A percentile compares a stretch with the other conserved stretches of the same genome.
Conservation (phyloP, 30 jellyfish, hydroid and myxozoan genomes). For the Pseudorhiza aurosa region DNA sequence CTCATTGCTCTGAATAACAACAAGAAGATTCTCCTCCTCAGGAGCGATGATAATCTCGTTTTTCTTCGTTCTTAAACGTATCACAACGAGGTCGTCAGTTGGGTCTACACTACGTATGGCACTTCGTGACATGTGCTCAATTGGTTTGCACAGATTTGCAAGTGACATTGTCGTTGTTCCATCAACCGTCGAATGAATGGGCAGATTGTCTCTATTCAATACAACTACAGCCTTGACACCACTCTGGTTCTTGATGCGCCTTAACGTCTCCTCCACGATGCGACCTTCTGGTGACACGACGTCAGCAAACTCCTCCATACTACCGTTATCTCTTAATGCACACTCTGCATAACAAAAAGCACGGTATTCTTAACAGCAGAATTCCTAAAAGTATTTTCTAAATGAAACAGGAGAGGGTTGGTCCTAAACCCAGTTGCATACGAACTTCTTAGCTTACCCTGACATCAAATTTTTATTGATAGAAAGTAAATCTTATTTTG, state of each 20-base stretch:
- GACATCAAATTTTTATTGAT: too few species aligned
- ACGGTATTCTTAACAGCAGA: too few species aligned
- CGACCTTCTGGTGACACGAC: constrained; percentile 14
- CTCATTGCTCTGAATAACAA: constrained; percentile 25
- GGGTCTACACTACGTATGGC: constrained; percentile 67
- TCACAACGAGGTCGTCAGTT: constrained; percentile 35
- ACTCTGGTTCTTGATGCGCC: constrained; percentile 48
- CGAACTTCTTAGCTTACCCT: too few species aligned
- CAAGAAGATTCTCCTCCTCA: constrained; percentile 43
- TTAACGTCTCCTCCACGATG: constrained; percentile 55
- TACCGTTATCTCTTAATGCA: not conserved
- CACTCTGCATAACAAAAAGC: too few species aligned
- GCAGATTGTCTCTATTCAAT: constrained; percentile 50
- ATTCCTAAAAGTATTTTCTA: too few species aligned
- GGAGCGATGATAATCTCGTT: constrained; percentile 74
- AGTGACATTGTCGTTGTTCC: constrained; percentile 48
- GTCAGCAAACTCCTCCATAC: constrained; percentile 33
- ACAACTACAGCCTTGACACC: constrained; percentile 59
- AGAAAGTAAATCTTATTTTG: too few species aligned
- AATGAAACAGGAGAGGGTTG: too few species aligned
- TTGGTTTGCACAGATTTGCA: constrained; percentile 44
- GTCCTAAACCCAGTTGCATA: too few species aligned
- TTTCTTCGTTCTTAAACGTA: constrained; percentile 63
- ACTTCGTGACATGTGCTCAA: constrained; percentile 50
- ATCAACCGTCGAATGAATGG: constrained; percentile 47